Evolutionary conservation across 2,113 vertebrate species (phyloP), one percentile per base, ranked within the genome.

Genomic region (Galbula dea): DNA sequence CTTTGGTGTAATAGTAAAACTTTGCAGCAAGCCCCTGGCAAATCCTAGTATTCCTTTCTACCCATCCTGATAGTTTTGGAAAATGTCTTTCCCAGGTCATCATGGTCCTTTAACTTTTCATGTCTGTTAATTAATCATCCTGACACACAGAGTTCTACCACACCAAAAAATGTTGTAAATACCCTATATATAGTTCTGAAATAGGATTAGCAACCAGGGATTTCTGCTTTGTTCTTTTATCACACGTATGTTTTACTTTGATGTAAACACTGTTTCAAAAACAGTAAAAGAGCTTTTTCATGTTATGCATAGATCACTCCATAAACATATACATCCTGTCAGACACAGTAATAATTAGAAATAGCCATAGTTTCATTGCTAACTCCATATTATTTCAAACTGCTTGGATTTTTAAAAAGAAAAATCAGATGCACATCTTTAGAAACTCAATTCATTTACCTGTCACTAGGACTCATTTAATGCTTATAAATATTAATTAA

Each of bases 211-310:
- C 82, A 93, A 72, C 79, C 46, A 88, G 82, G 85, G 91, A 90
- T 93, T 95, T 91, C 72, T 83, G 63, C 93, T 96, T 94, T 96
- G 94, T 89, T 94, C 94, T 96, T 96, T 96, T 95, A 96, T 96
- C 94, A 16, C 79, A 88, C 89, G 83, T 71, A 87, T 91, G 94
- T 93, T 96, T 89, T 69, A 75, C 95, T 96, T 95, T 95, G 89
- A 94, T 86, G 75, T 93, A 95, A 96, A 96, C 87, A 93, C 52
- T 94, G 75, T 86, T 92, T 94, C 87, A 86, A 95, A 96, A 95
- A 86, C 82, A 93, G 57, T 71, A 89, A 88, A 94, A 71, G 52
- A 86, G 27, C 72, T 93, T 94, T 96, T 91, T 96, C 39, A 57
- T 88, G 85, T 91, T 91, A 91, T 88, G 85, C 79, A 83, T 91